Conservation (phyloP, 2,113 vertebrate genomes). For the Gnathonemus echidnorhynchus region DNA sequence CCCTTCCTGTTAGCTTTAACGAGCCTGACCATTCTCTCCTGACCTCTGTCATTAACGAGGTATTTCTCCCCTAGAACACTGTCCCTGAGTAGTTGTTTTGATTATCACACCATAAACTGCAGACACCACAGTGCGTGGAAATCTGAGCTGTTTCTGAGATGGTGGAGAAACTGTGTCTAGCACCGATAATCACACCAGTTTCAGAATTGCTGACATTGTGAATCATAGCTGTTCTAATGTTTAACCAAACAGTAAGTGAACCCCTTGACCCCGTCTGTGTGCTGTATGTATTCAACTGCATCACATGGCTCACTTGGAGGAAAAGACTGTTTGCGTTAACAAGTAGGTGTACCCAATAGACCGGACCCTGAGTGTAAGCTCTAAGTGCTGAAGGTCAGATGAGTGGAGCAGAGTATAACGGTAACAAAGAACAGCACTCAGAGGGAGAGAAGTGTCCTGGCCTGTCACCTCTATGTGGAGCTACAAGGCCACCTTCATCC, state of each 20-base stretch:
- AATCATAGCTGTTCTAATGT: not conserved
- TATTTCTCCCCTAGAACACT: not conserved
- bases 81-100: not conserved
- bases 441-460: not conserved
- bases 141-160: not conserved
- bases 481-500: not conserved
- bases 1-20: not conserved
- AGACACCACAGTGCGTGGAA: not conserved
- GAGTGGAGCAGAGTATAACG: constrained; percentile 5
- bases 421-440: constrained; percentile 18
- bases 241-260: not conserved
- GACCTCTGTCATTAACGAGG: not conserved
- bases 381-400: constrained; percentile 33
- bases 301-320: not conserved
- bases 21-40: not conserved
- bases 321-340: not conserved
- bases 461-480: not conserved
- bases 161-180: not conserved
- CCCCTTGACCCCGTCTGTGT: not conserved
- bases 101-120: not conserved
- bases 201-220: not conserved
- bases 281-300: not conserved
- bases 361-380: not conserved
- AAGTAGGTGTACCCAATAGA: not conserved
- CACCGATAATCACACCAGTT: not conserved